Evolutionary conservation across 2,113 vertebrate genomes (phyloP).

Genomic region (Solea solea): DNA sequence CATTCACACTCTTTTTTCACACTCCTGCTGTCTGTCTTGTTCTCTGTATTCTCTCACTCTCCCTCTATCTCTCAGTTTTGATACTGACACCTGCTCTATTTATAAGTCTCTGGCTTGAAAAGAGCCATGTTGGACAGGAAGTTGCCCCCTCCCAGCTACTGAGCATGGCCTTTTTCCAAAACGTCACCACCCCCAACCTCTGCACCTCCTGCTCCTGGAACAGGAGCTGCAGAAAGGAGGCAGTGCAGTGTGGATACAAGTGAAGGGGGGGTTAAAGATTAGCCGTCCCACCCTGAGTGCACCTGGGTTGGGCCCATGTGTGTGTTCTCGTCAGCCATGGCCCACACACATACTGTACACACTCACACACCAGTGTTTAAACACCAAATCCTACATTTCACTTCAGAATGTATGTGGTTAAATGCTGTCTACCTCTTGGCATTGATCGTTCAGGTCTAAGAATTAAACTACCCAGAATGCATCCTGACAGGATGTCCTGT

Average conservation of each 20-base stretch:
- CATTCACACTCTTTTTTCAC: conserved; percentile 64
- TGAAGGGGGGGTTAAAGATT: conserved; percentile 66
- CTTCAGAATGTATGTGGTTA: conserved; percentile 4
- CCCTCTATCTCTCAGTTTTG: conserved; percentile 43
- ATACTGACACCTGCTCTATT: conserved; percentile 78
- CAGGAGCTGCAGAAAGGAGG: conserved; percentile 50
- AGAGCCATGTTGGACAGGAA: conserved; percentile 73
- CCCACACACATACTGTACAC: conserved; percentile 50
- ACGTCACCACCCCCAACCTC: conserved; percentile 69
- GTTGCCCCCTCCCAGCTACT: conserved; percentile 59
- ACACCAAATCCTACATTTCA: conserved; percentile 6
- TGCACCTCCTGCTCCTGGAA: conserved; percentile 72
- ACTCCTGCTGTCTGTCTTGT: conserved; percentile 72
- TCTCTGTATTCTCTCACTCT: conserved; percentile 44
- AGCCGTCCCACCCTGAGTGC: conserved; percentile 64
- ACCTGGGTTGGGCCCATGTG: conserved; percentile 61
- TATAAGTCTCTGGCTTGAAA: conserved; percentile 74
- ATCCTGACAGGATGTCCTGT: conserved; percentile 78
- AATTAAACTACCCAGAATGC: conserved; percentile 70
- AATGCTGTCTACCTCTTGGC: conserved; percentile 26
- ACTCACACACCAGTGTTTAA: conserved; percentile 11
- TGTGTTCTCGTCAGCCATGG: conserved; percentile 24
- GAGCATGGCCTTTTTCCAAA: conserved; percentile 71
- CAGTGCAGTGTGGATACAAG: conserved; percentile 9
- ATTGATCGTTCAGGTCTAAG: conserved; percentile 50